These are phyloP conservation scores for Lordiphosa collinella DNA, from an alignment of 1,140 invertebrate genomes.

Conservation along the genomic window DNA sequence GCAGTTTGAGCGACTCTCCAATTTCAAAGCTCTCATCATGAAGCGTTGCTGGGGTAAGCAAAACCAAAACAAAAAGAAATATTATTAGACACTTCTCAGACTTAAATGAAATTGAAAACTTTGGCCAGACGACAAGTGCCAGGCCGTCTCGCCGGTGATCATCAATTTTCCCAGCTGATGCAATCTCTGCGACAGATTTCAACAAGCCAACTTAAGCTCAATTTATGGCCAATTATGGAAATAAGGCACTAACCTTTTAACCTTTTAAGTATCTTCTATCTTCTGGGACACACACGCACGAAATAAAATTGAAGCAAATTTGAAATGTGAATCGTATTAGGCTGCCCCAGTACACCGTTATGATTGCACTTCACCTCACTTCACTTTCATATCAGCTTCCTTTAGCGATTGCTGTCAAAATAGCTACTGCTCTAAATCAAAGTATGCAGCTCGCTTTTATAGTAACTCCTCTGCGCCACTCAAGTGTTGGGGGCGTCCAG, in stretches of 20 bases:
- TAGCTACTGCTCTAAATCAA: slow-evolving; percentile 7
- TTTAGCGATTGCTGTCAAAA: not conserved
- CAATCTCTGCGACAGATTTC: slow-evolving; percentile 32
- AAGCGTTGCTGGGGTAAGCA: slow-evolving; percentile 7
- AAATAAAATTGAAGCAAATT: too few species aligned
- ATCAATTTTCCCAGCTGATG: slow-evolving; percentile 31
- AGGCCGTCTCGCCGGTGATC: slow-evolving; percentile 80
- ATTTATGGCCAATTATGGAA: slow-evolving; percentile 23
- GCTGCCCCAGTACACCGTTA: too few species aligned
- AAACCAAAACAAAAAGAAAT: not conserved
- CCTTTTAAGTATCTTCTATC: slow-evolving; percentile 26
- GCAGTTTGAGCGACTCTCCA: slow-evolving; percentile 13
- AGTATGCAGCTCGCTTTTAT: slow-evolving; percentile 21
- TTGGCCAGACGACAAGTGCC: slow-evolving; percentile 86
- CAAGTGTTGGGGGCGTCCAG: not conserved
- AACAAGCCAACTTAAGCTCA: not conserved
- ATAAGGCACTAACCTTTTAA: slow-evolving; percentile 20
- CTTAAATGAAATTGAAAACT: slow-evolving; percentile 81
- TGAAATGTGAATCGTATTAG: too few species aligned
- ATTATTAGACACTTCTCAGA: slow-evolving; percentile 28
- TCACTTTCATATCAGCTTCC: not conserved
- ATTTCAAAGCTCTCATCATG: slow-evolving; percentile 40
- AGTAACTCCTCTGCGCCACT: slow-evolving; percentile 5
- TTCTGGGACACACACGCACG: not conserved
- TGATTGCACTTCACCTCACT: too few species aligned